Percentiles rank a stretch among this genome's conserved stretches.
phyloP scores from a whole-genome alignment of 1,140 invertebrate genomes.

The Danaus plexippus region DNA sequence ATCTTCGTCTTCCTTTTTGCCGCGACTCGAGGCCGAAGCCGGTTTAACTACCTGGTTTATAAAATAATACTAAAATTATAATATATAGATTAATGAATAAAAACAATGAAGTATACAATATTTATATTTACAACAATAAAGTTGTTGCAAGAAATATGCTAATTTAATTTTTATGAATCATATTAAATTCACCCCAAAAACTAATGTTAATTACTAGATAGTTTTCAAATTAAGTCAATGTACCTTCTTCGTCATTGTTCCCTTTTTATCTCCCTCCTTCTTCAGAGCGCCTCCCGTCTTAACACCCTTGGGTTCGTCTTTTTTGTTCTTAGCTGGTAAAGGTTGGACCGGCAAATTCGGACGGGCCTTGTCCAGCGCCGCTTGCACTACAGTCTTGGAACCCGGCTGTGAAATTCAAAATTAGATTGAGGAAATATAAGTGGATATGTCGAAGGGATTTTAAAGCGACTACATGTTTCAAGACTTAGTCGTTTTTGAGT shows the following conservation, averaged over 20 bases:
- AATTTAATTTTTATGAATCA: too few relatives aligned
- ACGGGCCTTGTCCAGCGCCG: conserved; percentile 87
- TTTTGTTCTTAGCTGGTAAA: conserved; percentile 76
- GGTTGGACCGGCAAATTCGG: conserved; percentile 89
- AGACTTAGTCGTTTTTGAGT: not conserved
- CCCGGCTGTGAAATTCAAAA: conserved; percentile 74
- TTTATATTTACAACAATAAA: too few relatives aligned
- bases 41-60: conserved; percentile 45
- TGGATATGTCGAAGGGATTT: not conserved
- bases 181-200: too few relatives aligned
- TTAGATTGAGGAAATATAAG: conserved; percentile 1
- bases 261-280: conserved; percentile 70
- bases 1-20: conserved; percentile 91
- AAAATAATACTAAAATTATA: conserved; percentile 3
- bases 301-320: conserved; percentile 74
- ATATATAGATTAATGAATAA: not conserved
- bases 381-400: conserved; percentile 85
- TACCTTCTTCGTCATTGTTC: conserved; percentile 53
- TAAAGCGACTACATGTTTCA: not conserved
- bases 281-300: conserved; percentile 72
- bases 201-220: too few relatives aligned
- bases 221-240: not conserved
- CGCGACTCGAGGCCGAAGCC: conserved; percentile 73
- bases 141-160: too few relatives aligned
- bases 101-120: too few relatives aligned